Percentiles rank a stretch among this genome's conserved stretches.
phyloP scores from a whole-genome alignment of 2,888 invertebrate species.

The Drosophila putrida region DNA sequence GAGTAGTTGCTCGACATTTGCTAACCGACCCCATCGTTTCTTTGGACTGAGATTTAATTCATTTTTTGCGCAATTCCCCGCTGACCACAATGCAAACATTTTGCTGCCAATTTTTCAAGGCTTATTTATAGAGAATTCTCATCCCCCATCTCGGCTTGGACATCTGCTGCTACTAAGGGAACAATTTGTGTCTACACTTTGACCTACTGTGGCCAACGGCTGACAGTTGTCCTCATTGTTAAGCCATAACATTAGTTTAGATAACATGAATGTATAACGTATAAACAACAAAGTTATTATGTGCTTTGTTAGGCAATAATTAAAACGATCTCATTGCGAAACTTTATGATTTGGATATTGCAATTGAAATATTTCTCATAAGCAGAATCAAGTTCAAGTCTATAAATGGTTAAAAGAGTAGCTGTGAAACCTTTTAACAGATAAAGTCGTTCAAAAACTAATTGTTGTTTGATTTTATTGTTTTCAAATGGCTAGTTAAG shows the following conservation, averaged over 20 bases:
- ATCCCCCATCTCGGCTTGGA: no score
- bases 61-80: conserved; percentile 17
- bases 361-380: no score
- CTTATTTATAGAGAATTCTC: conserved; percentile 13
- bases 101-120: conserved; percentile 26
- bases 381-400: no score
- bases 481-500: no score
- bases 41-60: conserved; percentile 38
- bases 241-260: conserved; percentile 9
- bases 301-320: no score
- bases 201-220: conserved; percentile 14
- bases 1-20: conserved; percentile 22
- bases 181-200: conserved; percentile 11
- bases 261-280: neutral
- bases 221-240: conserved; percentile 6
- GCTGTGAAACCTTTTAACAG: no score
- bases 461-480: no score
- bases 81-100: conserved; percentile 27
- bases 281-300: neutral
- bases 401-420: no score
- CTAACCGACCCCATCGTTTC: conserved; percentile 1
- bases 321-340: neutral
- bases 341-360: no score
- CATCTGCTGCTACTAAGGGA: conserved; percentile 3
- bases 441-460: no score